Base-by-base conservation (phyloP, 2,113 vertebrate species). In the Callochromis pleurospilus region DNA sequence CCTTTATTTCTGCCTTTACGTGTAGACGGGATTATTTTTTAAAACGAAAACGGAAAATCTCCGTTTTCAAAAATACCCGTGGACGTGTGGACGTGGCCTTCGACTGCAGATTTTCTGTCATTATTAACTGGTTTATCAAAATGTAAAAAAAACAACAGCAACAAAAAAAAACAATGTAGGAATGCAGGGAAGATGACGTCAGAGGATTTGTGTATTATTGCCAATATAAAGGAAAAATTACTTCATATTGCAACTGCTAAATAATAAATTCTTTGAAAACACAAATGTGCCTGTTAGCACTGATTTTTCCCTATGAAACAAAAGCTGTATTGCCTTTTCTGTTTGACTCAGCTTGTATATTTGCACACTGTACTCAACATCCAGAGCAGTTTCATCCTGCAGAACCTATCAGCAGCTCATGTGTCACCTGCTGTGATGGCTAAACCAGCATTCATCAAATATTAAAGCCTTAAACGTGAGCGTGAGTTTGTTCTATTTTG, bases 201-300 rank as follows among this genome's bases (percentile, higher is more conserved):
- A 91, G 90, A 87, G 81, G 82, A 86, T 54, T 81, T 40, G 31
- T 88, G 68, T 89, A 89, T 87, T 82, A 88, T 84, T 94, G 56
- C 75, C 54, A 70, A 73, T 89, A 88, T 47, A 49, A 82, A 84
- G 11, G 13, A 36, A 84, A 75, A 29, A 84, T 62, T 6, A 87
- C 79, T 90, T 94, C 53, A 86, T 87, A 87, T 79, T 91, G 84
- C 84, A 73, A 88, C 82, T 89, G 79, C 62, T 90, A 58, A 89
- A 89, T 36, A 95, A 90, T 90, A 93, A 93, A 94, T 83, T 9
- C 19, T 90, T 90, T 92, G 54, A 91, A 93, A 91, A 82, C 53
- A 87, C 7, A 89, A 70, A 19, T 24, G 70, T 68, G 24, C 47
- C 79, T 42, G 7, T 38, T 33, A 58, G 10, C 62, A 15, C 6